phyloP scores from a whole-genome alignment of 2,113 vertebrate genomes.

The Urocitellus parryii region DNA sequence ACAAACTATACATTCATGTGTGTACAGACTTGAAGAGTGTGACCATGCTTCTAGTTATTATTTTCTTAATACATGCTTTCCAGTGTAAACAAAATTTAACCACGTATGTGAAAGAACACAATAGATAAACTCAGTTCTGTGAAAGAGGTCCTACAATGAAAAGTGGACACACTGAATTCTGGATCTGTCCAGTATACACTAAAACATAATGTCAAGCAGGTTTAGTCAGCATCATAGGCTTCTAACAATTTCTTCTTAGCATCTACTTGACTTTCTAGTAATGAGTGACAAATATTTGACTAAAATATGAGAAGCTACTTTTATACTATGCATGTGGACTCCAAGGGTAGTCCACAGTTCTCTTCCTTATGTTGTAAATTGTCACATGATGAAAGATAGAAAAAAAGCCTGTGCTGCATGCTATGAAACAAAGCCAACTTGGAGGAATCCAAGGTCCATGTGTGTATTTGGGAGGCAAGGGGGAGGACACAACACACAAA shows the following conservation, averaged over 20 bases:
- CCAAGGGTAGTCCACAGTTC: background rate
- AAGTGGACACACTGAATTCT: background rate
- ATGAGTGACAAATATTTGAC: background rate
- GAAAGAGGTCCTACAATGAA: background rate
- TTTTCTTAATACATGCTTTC: background rate
- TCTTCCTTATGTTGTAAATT: background rate
- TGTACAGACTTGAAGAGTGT: background rate
- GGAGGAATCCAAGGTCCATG: background rate
- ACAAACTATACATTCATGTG: background rate
- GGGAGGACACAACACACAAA: too few relatives aligned
- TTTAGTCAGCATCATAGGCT: conserved; percentile 26
- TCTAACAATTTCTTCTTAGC: background rate
- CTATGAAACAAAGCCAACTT: background rate
- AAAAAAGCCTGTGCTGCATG: background rate
- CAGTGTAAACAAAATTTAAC: background rate
- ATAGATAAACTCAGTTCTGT: background rate
- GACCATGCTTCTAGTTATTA: background rate
- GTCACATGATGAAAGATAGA: background rate
- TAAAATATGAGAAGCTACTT: conserved; percentile 9
- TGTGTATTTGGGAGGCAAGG: too few relatives aligned
- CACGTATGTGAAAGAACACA: background rate
- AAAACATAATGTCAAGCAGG: background rate
- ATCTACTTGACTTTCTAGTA: conserved; percentile 29
- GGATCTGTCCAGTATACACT: background rate
- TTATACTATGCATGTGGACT: background rate